phyloP scores from a whole-genome alignment of 2,888 invertebrate genomes.

The Sinohyriopsis cumingii region DNA sequence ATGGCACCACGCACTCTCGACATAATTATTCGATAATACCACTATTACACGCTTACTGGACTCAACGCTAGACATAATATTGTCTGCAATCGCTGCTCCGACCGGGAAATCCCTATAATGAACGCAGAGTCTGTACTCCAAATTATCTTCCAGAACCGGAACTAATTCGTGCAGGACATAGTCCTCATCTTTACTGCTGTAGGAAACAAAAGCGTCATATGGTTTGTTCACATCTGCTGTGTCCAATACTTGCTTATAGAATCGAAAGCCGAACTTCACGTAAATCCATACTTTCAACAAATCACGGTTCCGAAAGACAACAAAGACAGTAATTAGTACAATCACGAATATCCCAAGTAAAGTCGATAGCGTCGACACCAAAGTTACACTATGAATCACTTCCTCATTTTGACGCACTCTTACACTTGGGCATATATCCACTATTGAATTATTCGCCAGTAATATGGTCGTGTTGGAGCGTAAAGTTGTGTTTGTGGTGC shows the following conservation, averaged over 20 bases:
- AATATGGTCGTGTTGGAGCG: too few relatives aligned
- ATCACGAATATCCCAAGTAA: slow-evolving; percentile 27
- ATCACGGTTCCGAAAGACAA: slow-evolving; percentile 17
- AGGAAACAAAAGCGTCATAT: slow-evolving; percentile 92
- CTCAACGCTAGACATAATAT: slow-evolving; percentile 89
- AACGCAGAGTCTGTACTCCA: slow-evolving; percentile 77
- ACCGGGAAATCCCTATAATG: slow-evolving; percentile 57
- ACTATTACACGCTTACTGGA: slow-evolving; percentile 88
- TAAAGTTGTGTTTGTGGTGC: not conserved
- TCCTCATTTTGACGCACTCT: not conserved
- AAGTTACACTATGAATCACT: not conserved
- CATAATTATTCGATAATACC: slow-evolving; percentile 90
- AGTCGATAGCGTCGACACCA: slow-evolving; percentile 4
- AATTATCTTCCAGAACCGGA: slow-evolving; percentile 85
- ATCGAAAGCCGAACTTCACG: slow-evolving; percentile 14
- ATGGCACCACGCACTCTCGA: slow-evolving; percentile 92
- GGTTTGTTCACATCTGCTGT: slow-evolving; percentile 19
- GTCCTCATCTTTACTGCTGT: slow-evolving; percentile 83
- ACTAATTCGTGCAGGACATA: slow-evolving; percentile 89
- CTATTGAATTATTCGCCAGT: slow-evolving; percentile 5
- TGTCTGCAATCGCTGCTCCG: slow-evolving; percentile 81
- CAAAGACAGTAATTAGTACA: slow-evolving; percentile 19
- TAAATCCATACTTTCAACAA: slow-evolving; percentile 18
- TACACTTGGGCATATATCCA: slow-evolving; percentile 13
- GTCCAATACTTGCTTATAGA: not conserved